Base-by-base conservation (phyloP, 2,888 invertebrate species). In the Metopia argyrocephala region DNA sequence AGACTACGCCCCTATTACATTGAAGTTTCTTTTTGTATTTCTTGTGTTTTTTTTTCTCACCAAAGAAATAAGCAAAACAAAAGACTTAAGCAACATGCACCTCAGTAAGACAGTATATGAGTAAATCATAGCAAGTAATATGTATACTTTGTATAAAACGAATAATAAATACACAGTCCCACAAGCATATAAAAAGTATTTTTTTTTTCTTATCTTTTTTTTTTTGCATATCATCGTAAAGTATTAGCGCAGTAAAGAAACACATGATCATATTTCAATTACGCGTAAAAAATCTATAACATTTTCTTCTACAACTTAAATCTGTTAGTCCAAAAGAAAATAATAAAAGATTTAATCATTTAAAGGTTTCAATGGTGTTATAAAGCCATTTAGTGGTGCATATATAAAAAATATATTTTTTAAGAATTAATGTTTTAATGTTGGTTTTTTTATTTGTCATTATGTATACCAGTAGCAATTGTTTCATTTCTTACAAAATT, bases 51-150 rank as follows among this genome's bases (percentile, higher is more conserved):
- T n/a, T n/a, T n/a, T 38, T 38, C 38, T 15, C 18, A 59, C 7
- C 20, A 56, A 46, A 27, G 28, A 6, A 46, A 25, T 4, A 18
- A 46, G 31, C 15, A 56, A 79, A 75, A 69, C 75, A 70, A 79
- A 75, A 79, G 79, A 68, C 76, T 79, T 79, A 79, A 46, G 75
- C 70, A 76, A 79, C 71, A 76, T 50, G 70, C 76, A 9, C 7
- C 23, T 59, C 18, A 45, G 2, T 12, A 25, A 15, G 3, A 46
- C 38, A 15, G 45, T 54, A 54, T 25, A n/a, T n/a, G n/a, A n/a
- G n/a, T n/a, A 54, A 68, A 68, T 64, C 18, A 25, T 15, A 18
- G 23, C 7, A 46, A 56, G 62, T 68, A 38, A 46, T 18, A 52
- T 21, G 15, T 3, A 38, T 12, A 38, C 12, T 15, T 9, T 38